phyloP scores from a whole-genome alignment of 2,113 vertebrate genomes.

The Plectropomus leopardus region DNA sequence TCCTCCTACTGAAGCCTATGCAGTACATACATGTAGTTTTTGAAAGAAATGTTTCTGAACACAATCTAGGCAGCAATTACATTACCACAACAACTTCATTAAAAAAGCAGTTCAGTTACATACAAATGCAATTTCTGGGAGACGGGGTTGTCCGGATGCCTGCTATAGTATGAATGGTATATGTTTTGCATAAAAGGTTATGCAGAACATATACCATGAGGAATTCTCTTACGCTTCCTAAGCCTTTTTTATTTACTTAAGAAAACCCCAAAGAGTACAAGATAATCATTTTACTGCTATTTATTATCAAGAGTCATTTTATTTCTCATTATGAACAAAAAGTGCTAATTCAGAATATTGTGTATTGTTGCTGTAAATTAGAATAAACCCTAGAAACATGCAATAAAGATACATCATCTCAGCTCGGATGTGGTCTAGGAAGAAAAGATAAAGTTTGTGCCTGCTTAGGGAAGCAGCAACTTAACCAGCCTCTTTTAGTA shows the following conservation, averaged over 20 bases:
- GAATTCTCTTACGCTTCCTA: constrained; percentile 9
- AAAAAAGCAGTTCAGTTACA: too few species aligned
- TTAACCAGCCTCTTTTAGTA: constrained; percentile 69
- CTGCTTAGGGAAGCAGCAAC: constrained; percentile 36
- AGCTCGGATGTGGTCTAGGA: constrained; percentile 29
- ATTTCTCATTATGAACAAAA: constrained; percentile 41
- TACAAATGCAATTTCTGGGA: too few species aligned
- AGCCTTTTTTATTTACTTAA: constrained; percentile 12
- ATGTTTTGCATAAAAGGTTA: constrained; percentile 11
- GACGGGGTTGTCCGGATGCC: too few species aligned
- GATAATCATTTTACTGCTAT: constrained; percentile 18
- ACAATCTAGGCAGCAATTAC: too few species aligned
- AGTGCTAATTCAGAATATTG: constrained; percentile 18
- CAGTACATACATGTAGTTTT: too few species aligned
- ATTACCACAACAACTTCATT: too few species aligned
- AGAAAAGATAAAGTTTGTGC: constrained; percentile 66
- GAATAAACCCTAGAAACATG: constrained; percentile 29
- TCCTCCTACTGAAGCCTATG: too few species aligned
- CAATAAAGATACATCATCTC: constrained; percentile 28
- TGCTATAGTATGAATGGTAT: background rate
- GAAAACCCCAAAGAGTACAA: constrained; percentile 29
- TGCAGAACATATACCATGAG: background rate
- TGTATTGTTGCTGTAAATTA: constrained; percentile 27
- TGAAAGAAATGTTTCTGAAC: too few species aligned
- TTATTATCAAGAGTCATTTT: constrained; percentile 28